Percentiles rank a stretch among this genome's conserved stretches.
These are phyloP conservation scores for Psittacula echo DNA, from an alignment of 2,797 vertebrate species.

Conservation along the genomic window DNA sequence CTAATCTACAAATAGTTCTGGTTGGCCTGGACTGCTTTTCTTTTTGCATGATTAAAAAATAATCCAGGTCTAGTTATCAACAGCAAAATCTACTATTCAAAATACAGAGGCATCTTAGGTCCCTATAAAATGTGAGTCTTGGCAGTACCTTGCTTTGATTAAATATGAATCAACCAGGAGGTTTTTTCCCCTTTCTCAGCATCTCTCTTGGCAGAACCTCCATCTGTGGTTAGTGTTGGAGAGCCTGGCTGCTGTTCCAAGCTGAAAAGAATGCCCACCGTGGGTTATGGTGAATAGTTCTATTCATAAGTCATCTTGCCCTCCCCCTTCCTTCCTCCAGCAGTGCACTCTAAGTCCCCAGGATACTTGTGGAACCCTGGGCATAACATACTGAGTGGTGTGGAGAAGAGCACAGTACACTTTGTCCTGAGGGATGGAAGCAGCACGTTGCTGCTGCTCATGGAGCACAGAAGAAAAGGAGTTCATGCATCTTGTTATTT, in stretches of 20 bases:
- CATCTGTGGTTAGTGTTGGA: constrained; percentile 36
- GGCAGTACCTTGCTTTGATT: constrained; percentile 13
- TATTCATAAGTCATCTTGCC: constrained; percentile 68
- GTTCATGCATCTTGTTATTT: neutral
- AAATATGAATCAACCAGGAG: constrained; percentile 49
- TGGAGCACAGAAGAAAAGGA: neutral
- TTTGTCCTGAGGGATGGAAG: neutral
- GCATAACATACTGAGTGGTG: neutral
- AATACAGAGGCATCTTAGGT: neutral
- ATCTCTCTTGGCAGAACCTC: constrained; percentile 42
- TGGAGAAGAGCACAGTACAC: constrained; percentile 14
- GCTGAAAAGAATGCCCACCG: constrained; percentile 26
- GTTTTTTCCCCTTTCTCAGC: constrained; percentile 56
- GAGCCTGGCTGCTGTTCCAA: constrained; percentile 25
- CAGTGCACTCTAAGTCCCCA: constrained; percentile 13
- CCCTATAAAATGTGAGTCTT: neutral
- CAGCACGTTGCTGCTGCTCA: neutral
- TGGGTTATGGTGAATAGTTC: constrained; percentile 72
- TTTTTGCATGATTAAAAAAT: neutral
- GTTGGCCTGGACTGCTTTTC: neutral
- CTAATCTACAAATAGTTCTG: neutral
- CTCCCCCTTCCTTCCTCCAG: constrained; percentile 2
- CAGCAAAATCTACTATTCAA: neutral
- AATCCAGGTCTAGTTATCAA: neutral
- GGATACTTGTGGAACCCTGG: neutral